phyloP scores from a whole-genome alignment of 2,797 vertebrate genomes.

The Distichodus sexfasciatus region DNA sequence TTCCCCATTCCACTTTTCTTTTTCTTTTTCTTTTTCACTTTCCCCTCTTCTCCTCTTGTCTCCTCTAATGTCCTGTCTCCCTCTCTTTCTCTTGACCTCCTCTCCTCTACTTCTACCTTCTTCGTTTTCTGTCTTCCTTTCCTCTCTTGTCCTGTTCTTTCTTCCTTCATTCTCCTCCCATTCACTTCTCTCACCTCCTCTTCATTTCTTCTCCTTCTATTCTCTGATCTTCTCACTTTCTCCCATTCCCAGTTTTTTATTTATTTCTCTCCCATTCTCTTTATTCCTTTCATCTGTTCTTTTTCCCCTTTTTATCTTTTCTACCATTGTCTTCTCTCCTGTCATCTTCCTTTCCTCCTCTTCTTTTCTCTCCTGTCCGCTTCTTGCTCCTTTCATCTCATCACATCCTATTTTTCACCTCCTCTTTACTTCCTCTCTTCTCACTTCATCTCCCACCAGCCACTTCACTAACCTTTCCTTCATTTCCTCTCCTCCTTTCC shows the following conservation, averaged over 20 bases:
- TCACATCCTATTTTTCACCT: too few relatives aligned
- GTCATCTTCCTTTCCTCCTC: neutral
- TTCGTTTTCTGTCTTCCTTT: neutral
- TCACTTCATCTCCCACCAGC: neutral
- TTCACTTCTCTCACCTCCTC: neutral
- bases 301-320: neutral
- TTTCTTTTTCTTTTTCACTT: neutral
- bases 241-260: neutral
- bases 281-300: too few relatives aligned
- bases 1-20: neutral
- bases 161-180: too few relatives aligned
- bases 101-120: neutral
- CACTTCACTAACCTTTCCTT: too few relatives aligned
- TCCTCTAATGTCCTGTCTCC: neutral
- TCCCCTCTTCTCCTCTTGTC: neutral
- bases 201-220: neutral
- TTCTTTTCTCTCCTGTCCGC: neutral
- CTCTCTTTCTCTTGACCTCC: neutral
- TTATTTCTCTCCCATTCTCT: neutral
- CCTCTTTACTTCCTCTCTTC: neutral
- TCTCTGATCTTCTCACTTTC: neutral
- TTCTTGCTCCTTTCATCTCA: neutral
- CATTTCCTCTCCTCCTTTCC: neutral
- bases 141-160: too few relatives aligned
- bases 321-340: neutral